phyloP scores from a whole-genome alignment of 1,140 invertebrate species.

The Drosophila rufa region DNA sequence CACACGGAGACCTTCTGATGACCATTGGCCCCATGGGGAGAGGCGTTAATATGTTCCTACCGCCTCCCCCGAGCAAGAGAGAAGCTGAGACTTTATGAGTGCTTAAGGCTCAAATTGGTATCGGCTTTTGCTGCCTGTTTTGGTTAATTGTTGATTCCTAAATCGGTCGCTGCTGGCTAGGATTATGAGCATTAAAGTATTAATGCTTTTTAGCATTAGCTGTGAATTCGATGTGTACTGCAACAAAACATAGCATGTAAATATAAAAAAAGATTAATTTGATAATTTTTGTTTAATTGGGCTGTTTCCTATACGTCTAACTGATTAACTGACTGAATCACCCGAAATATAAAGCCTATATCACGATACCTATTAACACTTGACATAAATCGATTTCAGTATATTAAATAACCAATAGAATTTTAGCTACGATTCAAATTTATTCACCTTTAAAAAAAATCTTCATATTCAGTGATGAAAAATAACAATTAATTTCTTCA shows the following conservation, averaged over 20 bases:
- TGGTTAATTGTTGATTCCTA: conserved; percentile 22
- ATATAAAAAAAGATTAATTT: no score
- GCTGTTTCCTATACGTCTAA: no score
- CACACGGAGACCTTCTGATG: conserved; percentile 24
- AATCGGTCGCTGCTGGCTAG: conserved; percentile 17
- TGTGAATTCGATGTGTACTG: not conserved
- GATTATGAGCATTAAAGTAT: conserved; percentile 18
- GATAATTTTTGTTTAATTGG: no score
- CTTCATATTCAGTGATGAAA: not conserved
- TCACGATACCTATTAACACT: no score
- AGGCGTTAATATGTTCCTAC: conserved; percentile 34
- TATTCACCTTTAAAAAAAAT: conserved; percentile 1
- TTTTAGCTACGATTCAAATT: not conserved
- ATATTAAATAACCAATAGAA: not conserved
- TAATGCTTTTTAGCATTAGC: conserved; percentile 16
- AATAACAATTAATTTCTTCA: not conserved
- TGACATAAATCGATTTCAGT: no score
- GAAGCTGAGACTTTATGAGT: conserved; percentile 16
- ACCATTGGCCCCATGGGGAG: conserved; percentile 15
- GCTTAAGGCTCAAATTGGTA: conserved; percentile 12
- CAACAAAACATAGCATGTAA: not conserved
- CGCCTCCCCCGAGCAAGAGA: not conserved
- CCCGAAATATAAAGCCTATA: no score
- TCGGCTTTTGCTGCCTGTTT: conserved; percentile 20
- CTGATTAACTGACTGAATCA: no score